These are phyloP conservation scores for Temnothorax nylanderi DNA, from an alignment of 1,140 invertebrate genomes.

Conservation along the genomic window DNA sequence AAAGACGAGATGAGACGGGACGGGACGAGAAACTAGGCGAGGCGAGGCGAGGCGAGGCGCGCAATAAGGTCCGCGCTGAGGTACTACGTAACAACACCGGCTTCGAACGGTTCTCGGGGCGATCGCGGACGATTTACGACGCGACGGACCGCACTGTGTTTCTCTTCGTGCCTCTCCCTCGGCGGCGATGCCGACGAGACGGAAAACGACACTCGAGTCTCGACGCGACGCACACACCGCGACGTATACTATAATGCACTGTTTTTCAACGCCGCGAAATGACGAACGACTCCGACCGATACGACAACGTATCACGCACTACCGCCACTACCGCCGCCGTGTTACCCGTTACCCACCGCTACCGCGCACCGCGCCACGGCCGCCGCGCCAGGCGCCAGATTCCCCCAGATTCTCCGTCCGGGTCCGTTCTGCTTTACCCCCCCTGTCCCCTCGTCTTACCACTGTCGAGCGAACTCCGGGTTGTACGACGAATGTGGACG, in stretches of 20 bases:
- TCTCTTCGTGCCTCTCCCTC: background rate
- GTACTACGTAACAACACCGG: background rate
- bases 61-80: background rate
- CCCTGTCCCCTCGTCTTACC: too few relatives aligned
- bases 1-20: background rate
- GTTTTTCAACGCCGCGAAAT: background rate
- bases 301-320: constrained; percentile 47
- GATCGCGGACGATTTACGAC: background rate
- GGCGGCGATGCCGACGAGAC: background rate
- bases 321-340: background rate
- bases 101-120: background rate
- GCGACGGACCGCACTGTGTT: background rate
- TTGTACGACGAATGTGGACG: background rate
- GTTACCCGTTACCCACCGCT: too few relatives aligned
- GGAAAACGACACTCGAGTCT: background rate
- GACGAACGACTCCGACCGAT: background rate
- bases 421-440: background rate
- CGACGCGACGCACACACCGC: background rate
- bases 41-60: background rate
- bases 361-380: too few relatives aligned
- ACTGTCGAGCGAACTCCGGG: background rate
- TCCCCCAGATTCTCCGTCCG: constrained; percentile 33
- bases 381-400: background rate
- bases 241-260: background rate
- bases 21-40: too few relatives aligned